Conservation (phyloP, 2,797 vertebrate genomes). For the Sternotherus odoratus region DNA sequence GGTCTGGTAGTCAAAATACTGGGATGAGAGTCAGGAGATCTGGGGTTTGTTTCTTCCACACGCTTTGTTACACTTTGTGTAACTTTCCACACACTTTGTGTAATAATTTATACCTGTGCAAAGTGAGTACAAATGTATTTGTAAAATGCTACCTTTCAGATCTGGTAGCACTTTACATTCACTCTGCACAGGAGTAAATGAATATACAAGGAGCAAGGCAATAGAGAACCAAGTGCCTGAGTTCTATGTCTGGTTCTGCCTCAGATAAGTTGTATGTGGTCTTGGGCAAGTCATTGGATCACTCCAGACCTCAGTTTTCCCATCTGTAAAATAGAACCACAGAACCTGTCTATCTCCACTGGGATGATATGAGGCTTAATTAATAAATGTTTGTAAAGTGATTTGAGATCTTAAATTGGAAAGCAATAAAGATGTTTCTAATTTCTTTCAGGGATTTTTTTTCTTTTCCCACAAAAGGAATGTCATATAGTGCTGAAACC, state of each 20-base stretch:
- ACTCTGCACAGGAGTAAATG: neutral
- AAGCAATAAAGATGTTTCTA: slow-evolving; percentile 18
- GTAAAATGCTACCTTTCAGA: neutral
- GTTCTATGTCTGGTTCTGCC: neutral
- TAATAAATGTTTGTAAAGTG: slow-evolving; percentile 36
- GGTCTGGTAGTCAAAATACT: rapidly evolving
- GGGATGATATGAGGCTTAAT: neutral
- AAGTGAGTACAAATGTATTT: neutral
- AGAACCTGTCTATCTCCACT: neutral
- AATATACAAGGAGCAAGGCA: neutral
- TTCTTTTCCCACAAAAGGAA: neutral
- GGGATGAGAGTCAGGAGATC: rapidly evolving
- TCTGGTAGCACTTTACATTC: neutral
- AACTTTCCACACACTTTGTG: neutral
- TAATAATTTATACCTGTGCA: neutral
- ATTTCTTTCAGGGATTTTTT: neutral
- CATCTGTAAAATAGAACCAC: neutral
- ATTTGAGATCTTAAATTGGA: slow-evolving; percentile 24
- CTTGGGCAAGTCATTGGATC: neutral
- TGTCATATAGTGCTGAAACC: neutral
- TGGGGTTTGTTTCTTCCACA: rapidly evolving
- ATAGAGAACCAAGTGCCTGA: neutral
- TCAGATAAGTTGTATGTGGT: rapidly evolving
- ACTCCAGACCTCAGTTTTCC: neutral
- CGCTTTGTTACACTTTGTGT: too few species aligned